These are phyloP conservation scores for Ophiodon elongatus DNA, from an alignment of 2,113 vertebrate genomes.

Conservation along the genomic window DNA sequence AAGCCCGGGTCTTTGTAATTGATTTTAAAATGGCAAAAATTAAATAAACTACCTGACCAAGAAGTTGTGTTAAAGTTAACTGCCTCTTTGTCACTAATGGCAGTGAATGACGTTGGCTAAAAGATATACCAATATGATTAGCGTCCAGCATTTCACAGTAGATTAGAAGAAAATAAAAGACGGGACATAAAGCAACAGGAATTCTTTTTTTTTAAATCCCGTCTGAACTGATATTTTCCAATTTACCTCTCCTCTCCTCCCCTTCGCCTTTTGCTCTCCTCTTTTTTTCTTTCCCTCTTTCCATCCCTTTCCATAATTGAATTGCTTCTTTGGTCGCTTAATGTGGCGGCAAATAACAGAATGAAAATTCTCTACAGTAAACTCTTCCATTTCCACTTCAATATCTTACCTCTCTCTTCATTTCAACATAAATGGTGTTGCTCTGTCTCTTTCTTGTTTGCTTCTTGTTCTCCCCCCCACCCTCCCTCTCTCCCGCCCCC, in stretches of 20 bases:
- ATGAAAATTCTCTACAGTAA: conserved; percentile 59
- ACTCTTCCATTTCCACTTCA: conserved; percentile 39
- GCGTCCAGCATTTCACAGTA: conserved; percentile 3
- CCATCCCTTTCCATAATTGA: conserved; percentile 63
- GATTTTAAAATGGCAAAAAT: conserved; percentile 18
- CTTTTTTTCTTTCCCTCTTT: not conserved
- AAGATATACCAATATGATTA: conserved; percentile 4
- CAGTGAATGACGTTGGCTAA: conserved; percentile 2
- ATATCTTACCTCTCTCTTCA: conserved; percentile 22
- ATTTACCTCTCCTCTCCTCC: conserved; percentile 41
- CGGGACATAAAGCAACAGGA: conserved; percentile 28
- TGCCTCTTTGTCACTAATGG: conserved; percentile 20
- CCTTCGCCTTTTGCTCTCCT: not conserved
- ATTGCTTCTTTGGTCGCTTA: conserved; percentile 69
- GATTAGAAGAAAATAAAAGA: conserved; percentile 23
- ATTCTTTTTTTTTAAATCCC: conserved; percentile 30
- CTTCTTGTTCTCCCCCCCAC: not conserved
- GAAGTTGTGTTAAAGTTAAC: conserved; percentile 3
- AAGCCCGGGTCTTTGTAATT: conserved; percentile 15
- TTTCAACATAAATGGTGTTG: conserved; percentile 10
- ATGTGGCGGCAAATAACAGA: conserved; percentile 70
- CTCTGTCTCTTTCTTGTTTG: conserved; percentile 16
- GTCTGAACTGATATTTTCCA: conserved; percentile 67
- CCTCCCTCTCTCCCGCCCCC: not conserved
- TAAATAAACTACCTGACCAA: conserved; percentile 18